Conservation (phyloP, 2,797 vertebrate species). For the Sebastes jordani region DNA sequence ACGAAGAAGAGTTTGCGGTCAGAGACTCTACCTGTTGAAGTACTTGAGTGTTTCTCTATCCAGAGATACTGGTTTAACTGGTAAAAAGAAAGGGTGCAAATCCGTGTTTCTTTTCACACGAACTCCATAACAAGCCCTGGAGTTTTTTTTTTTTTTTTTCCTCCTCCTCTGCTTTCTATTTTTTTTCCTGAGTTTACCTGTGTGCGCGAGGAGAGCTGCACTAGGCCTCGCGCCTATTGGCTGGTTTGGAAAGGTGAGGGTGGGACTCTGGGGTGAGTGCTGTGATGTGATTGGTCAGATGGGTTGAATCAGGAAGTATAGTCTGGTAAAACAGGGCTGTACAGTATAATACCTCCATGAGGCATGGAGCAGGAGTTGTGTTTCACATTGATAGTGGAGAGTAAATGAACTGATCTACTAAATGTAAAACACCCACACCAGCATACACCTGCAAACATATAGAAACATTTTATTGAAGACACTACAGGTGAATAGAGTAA, state of each 20-base stretch:
- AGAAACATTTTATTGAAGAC: not conserved
- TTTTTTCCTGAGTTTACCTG: conserved; percentile 63
- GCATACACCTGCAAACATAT: not conserved
- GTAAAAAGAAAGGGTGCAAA: conserved; percentile 84
- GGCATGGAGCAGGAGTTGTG: not conserved
- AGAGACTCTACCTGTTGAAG: conserved; percentile 90
- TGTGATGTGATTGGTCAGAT: conserved; percentile 78
- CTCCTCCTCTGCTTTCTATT: conserved; percentile 50
- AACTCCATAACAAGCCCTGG: conserved; percentile 88
- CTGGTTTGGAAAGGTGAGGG: conserved; percentile 88
- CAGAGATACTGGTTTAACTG: conserved; percentile 89
- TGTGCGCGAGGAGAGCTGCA: conserved; percentile 38
- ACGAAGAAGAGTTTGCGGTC: conserved; percentile 77
- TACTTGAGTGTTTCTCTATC: conserved; percentile 84
- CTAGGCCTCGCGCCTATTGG: conserved; percentile 80
- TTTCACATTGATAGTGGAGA: not conserved
- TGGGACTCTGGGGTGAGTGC: conserved; percentile 70
- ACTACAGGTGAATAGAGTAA: too few species aligned
- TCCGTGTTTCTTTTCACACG: conserved; percentile 87
- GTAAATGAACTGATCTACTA: not conserved
- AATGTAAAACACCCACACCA: not conserved
- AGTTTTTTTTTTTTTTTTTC: conserved; percentile 67
- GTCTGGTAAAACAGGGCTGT: not conserved
- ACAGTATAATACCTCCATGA: conserved; percentile 10
- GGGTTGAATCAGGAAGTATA: conserved; percentile 68